These are phyloP conservation scores for Myotis myotis DNA, from an alignment of 2,797 vertebrate genomes.

Conservation along the genomic window DNA sequence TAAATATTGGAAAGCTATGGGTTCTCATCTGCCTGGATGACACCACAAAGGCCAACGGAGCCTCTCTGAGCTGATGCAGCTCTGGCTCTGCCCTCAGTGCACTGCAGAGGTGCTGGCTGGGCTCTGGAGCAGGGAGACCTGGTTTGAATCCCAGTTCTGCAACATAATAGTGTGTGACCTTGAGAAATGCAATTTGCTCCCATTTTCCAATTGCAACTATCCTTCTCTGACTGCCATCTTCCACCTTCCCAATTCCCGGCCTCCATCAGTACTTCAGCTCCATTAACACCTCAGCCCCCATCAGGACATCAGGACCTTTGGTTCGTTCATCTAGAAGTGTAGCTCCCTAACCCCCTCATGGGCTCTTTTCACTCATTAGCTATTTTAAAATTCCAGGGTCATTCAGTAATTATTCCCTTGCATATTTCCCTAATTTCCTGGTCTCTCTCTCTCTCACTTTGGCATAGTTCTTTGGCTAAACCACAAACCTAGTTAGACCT, in stretches of 20 bases:
- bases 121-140: background rate
- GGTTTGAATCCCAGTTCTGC: background rate
- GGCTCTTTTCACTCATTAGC: background rate
- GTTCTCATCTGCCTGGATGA: slow-evolving; percentile 1
- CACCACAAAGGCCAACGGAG: background rate
- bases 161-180: background rate
- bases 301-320: background rate
- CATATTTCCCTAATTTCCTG: background rate
- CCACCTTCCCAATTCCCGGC: background rate
- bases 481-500: background rate
- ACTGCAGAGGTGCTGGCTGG: background rate
- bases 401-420: background rate
- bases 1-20: slow-evolving; percentile 37
- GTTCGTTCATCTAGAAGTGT: background rate
- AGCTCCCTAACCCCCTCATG: background rate
- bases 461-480: background rate
- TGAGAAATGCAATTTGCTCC: background rate
- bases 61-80: background rate
- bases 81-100: background rate
- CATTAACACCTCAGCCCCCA: background rate
- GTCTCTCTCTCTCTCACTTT: background rate
- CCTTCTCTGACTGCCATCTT: background rate
- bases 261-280: background rate
- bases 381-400: background rate
- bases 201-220: background rate